Evolutionary conservation across 1,140 invertebrate genomes (phyloP).

Genomic region (Battus philenor): DNA sequence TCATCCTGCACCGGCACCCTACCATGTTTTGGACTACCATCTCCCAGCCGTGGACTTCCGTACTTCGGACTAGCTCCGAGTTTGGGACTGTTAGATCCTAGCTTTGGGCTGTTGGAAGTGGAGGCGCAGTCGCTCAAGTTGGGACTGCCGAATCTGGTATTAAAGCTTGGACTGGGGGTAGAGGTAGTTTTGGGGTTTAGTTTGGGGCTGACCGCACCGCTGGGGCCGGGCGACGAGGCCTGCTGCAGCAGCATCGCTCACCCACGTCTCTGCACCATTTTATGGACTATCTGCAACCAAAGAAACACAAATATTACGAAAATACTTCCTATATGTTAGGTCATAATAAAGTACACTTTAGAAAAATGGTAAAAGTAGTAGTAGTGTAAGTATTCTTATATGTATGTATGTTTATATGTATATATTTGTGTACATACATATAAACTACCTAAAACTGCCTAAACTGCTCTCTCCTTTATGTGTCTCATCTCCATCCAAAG

Average conservation of each 20-base stretch:
- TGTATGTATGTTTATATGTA: no score
- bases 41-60: conserved; percentile 33
- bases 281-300: conserved; percentile 40
- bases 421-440: no score
- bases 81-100: conserved; percentile 44
- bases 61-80: conserved; percentile 35
- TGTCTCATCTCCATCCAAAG: no score
- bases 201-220: conserved; percentile 64
- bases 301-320: no score
- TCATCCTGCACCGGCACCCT: conserved; percentile 52
- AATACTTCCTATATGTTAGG: background rate
- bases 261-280: conserved; percentile 61
- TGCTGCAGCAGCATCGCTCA: conserved; percentile 71
- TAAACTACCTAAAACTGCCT: no score
- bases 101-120: conserved; percentile 42
- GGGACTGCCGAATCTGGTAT: conserved; percentile 40
- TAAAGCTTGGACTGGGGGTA: conserved; percentile 46
- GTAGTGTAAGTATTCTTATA: no score
- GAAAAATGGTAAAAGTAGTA: no score
- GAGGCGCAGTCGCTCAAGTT: conserved; percentile 49
- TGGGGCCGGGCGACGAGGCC: conserved; percentile 60
- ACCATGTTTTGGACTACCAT: conserved; percentile 51
- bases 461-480: no score
- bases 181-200: conserved; percentile 39
- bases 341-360: no score